These are phyloP conservation scores for Drosophila diplacantha DNA, from an alignment of 2,888 invertebrate genomes.

Conservation along the genomic window DNA sequence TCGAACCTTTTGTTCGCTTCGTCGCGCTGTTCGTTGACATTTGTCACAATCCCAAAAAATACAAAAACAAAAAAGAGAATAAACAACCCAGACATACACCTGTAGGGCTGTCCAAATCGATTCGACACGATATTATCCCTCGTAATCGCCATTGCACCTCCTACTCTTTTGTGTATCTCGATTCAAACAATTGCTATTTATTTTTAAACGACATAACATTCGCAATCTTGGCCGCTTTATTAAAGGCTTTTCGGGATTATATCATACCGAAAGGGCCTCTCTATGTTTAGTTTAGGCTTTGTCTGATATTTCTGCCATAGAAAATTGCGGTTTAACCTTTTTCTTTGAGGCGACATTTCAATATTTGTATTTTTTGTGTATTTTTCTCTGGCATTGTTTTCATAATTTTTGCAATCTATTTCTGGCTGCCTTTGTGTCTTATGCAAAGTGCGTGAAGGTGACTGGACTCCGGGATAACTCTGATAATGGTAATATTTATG, in stretches of 20 bases:
- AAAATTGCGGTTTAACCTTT: slow-evolving; percentile 27
- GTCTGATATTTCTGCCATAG: slow-evolving; percentile 10
- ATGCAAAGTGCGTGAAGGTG: slow-evolving; percentile 36
- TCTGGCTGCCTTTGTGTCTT: slow-evolving; percentile 25
- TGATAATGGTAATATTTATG: background rate
- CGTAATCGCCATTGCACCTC: slow-evolving; percentile 23
- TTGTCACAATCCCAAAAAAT: slow-evolving; percentile 39
- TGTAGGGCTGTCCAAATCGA: slow-evolving; percentile 4
- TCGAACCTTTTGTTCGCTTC: slow-evolving; percentile 55
- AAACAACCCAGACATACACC: background rate
- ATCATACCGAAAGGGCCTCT: slow-evolving; percentile 28
- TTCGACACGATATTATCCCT: slow-evolving; percentile 16
- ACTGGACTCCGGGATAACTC: slow-evolving; percentile 23
- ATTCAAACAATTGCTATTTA: slow-evolving; percentile 8
- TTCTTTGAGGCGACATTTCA: slow-evolving; percentile 11
- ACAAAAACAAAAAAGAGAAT: background rate
- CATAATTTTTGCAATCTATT: slow-evolving; percentile 33
- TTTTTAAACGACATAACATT: slow-evolving; percentile 20
- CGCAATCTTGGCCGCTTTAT: slow-evolving; percentile 1
- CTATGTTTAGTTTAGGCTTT: background rate
- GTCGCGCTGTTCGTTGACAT: slow-evolving; percentile 64
- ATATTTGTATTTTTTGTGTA: background rate
- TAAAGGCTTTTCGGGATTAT: slow-evolving; percentile 19
- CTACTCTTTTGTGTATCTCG: slow-evolving; percentile 16
- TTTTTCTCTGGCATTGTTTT: background rate